Evolutionary conservation across 2,797 vertebrate species (phyloP), one percentile per base, ranked within the genome.

Genomic region (Ambastaia sidthimunki): DNA sequence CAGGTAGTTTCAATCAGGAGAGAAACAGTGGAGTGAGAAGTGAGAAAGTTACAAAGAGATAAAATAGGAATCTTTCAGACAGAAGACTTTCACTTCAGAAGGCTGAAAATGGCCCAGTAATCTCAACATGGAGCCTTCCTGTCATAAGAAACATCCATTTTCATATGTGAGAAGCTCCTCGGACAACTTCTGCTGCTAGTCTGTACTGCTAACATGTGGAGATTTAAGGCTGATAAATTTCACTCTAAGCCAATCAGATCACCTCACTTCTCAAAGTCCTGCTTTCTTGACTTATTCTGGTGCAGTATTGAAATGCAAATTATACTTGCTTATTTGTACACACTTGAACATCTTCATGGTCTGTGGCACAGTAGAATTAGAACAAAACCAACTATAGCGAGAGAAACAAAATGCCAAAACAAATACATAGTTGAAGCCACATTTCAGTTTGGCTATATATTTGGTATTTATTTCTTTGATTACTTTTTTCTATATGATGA

Each of bases 271-370:
- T 60, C 65, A 54, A 80, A 63, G 21, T 63, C 66, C 47, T 18
- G 28, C 65, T 68, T 57, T 74, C 12, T 62, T 81, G 48, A 76
- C 83, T 86, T 75, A 72, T 16, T 55, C 66, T 80, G 50, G n/a
- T 50, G 57, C 50, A 48, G 41, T 23, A 80, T 73, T 82, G 76
- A 83, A 78, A 84, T 85, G 79, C 74, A 84, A 86, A 84, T 83
- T 19, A 21, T 21, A 19, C 47, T 80, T 83, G 81, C 81, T 81
- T 85, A 80, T 80, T 78, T 82, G 67, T 60, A 44, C 78, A 72
- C 69, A 31, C 34, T 81, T 81, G 48, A 84, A 70, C 19, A 72
- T 69, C 60, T 57, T 66, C 19, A 79, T 73, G 44, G 67, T 74
- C 60, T 52, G 31, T 66, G 50, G 71, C 44, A 73, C 55, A 37